Base-by-base conservation (phyloP, 2,888 invertebrate species). In the Agrotis ipsilon region DNA sequence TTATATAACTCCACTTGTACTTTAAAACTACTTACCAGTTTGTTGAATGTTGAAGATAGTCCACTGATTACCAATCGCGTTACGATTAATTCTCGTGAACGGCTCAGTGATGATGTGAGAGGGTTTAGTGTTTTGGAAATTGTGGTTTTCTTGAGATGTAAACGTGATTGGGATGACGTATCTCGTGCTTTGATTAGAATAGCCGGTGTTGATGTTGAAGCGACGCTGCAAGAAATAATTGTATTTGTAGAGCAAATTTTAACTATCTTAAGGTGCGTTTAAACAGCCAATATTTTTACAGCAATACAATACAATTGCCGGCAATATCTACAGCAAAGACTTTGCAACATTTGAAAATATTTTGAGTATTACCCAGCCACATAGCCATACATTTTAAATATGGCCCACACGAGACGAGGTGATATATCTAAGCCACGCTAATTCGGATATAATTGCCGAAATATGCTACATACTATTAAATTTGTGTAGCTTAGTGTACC, bases 21-120 rank as follows among this genome's bases (percentile, higher is more conserved):
- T 14, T 1, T 14, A 11, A n/a, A 32, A 55, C 14, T 1, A 32
- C 82, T 88, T 86, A 97, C 97, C 97, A 74, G 96, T 96, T 87
- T 97, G 96, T 82, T 97, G 97, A 46, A 96, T 91, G 85, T 97
- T 97, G 66, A 97, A 95, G 52, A 75, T 45, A 97, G 87, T 6
- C 97, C 97, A 97, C 59, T 96, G 92, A 69, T 95, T 92, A 16
- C 93, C 94, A 46, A 78, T 61, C 2, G 89, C 85, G 1, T 89
- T 88, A 3, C 94, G 91, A 76, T 93, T 86, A 51, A 95, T 93
- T 32, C 89, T 82, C 13, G 91, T 89, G 9, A 92, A 85, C 0
- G 90, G 75, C 0, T 92, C 84, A 1, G 75, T 87, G 57, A 95
- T 83, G n/a, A 96, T 84, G 64, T 96, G 92, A 18, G 92, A 88